A percentile compares a stretch with the other conserved stretches of the same genome.
phyloP scores from a whole-genome alignment of 2,113 vertebrate genomes.

The Andinoacara biseriatus region DNA sequence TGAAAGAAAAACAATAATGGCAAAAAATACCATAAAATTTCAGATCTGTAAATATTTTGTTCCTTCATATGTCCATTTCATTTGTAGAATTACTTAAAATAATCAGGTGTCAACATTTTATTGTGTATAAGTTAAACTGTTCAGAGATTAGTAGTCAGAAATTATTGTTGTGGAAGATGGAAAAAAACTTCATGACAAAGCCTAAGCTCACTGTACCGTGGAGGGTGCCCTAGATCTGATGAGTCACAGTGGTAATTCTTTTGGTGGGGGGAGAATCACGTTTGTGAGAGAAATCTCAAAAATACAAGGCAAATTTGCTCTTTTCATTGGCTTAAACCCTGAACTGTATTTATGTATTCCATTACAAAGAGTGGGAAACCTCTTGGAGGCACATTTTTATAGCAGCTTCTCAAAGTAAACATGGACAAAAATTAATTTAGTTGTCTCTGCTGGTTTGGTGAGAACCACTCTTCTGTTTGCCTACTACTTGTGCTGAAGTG shows the following conservation, averaged over 20 bases:
- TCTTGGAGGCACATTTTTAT: neutral
- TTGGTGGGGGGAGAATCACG: neutral
- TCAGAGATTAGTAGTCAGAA: conserved; percentile 1
- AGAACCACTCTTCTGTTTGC: conserved; percentile 18
- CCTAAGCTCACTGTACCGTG: conserved; percentile 46
- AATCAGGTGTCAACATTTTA: neutral
- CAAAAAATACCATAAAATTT: neutral
- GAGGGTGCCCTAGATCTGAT: conserved; percentile 39
- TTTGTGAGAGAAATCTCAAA: neutral
- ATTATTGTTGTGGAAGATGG: conserved; percentile 9
- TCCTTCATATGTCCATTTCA: neutral
- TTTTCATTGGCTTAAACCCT: neutral
- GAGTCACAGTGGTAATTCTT: neutral
- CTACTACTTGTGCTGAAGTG: conserved; percentile 7
- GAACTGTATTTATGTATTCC: neutral
- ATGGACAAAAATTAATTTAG: neutral
- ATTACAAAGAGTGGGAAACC: neutral
- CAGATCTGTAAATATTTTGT: neutral
- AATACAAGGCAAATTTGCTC: neutral
- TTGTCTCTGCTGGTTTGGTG: neutral
- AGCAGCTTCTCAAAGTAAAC: neutral
- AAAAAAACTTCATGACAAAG: conserved; percentile 11
- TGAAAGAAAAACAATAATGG: neutral
- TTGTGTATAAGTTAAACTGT: neutral
- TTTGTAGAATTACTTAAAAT: neutral